Percentiles rank a stretch among this genome's conserved stretches.
phyloP scores from a whole-genome alignment of 2,113 vertebrate species.

The Stigmatopora nigra region DNA sequence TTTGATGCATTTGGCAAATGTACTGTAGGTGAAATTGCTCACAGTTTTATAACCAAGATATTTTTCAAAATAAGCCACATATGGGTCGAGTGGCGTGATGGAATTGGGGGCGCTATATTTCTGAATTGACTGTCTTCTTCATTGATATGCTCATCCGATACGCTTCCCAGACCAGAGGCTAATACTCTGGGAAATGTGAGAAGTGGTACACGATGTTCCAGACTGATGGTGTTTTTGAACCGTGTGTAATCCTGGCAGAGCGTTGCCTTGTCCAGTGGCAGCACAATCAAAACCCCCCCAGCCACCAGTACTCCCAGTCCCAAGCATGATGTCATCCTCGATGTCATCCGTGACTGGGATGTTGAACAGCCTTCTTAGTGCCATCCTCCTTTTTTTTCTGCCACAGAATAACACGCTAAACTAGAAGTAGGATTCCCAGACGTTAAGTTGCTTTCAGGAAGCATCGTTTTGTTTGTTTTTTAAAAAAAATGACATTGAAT shows the following conservation, averaged over 20 bases:
- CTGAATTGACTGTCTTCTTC: not conserved
- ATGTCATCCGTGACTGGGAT: conserved; percentile 47
- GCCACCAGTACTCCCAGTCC: conserved; percentile 26
- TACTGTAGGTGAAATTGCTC: conserved; percentile 15
- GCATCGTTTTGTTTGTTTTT: not conserved
- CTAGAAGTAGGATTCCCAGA: too few relatives aligned
- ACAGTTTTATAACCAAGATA: too few relatives aligned
- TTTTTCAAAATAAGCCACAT: too few relatives aligned
- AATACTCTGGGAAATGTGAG: conserved; percentile 30
- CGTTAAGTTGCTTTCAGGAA: not conserved
- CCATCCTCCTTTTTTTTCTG: conserved; percentile 32
- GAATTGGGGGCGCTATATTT: not conserved
- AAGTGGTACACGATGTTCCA: conserved; percentile 31
- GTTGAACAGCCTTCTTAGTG: conserved; percentile 30
- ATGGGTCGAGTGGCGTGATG: not conserved
- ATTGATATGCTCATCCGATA: conserved; percentile 36
- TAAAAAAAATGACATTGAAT: too few relatives aligned
- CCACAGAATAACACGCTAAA: conserved; percentile 22
- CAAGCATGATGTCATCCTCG: conserved; percentile 52
- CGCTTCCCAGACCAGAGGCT: conserved; percentile 20
- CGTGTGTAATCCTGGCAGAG: conserved; percentile 19
- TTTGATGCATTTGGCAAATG: conserved; percentile 17
- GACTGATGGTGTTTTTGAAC: conserved; percentile 32
- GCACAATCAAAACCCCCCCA: conserved; percentile 36
- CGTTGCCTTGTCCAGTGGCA: conserved; percentile 23